Base-by-base conservation (phyloP, 2,113 vertebrate species). In the Cyprinodon tularosa region DNA sequence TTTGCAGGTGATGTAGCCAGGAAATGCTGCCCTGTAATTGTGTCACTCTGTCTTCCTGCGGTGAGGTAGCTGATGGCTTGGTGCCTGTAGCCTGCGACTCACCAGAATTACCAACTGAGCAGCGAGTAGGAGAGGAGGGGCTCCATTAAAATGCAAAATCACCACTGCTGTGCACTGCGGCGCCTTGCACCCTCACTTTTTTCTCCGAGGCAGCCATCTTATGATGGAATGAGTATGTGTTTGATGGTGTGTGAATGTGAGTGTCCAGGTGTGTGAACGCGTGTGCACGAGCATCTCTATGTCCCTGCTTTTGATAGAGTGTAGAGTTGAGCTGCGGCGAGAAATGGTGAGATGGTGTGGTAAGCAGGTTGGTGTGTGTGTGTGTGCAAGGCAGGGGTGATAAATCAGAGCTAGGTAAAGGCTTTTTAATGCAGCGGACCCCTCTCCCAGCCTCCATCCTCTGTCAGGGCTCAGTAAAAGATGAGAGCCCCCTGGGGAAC, bases 371-470 rank as follows among this genome's bases (percentile, higher is more conserved):
- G 86, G 77, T 74, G 62, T 74, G 76, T 66, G 81, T 47, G 82
- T n/a, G 71, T 75, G 83, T 66, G 88, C 71, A 76, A 88, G 90
- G 88, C 82, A 83, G 79, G 78, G 90, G 89, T 91, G 90, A 95
- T 95, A 95, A 95, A 95, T 95, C 94, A 95, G 92, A 80, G 84
- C 89, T 87, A 93, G 93, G 93, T 94, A 94, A 95, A 94, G 94
- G 93, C 90, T 95, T 95, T 95, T 95, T 95, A 94, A 95, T 94
- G 93, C 93, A 93, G 93, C 93, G 82, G 86, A 94, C 94, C 88
- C 90, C 84, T 90, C 92, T 93, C 88, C 84, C 92, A 93, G 88
- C 94, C 93, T 94, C 93, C 92, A 94, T 95, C 93, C 94, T 93
- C 93, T 94, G 93, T 93, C 93, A 93, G 92, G 89, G 91, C 93